A percentile compares a stretch with the other conserved stretches of the same genome.
Conservation (phyloP, 2,797 vertebrate species). For the Caiman crocodilus region DNA sequence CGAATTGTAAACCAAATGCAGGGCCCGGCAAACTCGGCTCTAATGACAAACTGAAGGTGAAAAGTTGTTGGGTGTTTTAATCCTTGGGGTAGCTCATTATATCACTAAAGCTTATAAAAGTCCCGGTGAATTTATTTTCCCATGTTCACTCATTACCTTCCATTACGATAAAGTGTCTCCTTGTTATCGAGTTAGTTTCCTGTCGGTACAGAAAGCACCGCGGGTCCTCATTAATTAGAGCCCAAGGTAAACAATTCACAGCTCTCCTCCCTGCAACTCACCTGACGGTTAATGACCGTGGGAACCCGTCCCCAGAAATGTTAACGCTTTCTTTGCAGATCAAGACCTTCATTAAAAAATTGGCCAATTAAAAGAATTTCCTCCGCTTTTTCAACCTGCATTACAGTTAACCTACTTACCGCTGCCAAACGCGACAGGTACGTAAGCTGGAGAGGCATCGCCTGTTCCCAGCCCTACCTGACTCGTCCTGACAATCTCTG, state of each 20-base stretch:
- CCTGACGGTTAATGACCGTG: neutral
- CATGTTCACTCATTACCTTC: constrained; percentile 13
- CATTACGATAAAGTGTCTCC: constrained; percentile 9
- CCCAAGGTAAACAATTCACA: constrained; percentile 8
- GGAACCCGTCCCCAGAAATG: neutral
- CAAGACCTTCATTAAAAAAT: constrained; percentile 6
- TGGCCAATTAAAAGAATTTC: neutral
- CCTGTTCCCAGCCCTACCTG: neutral
- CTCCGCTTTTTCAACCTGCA: neutral
- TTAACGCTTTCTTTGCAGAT: neutral
- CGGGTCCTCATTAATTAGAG: constrained; percentile 9
- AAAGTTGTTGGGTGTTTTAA: neutral
- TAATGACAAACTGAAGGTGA: constrained; percentile 18
- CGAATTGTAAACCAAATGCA: constrained; percentile 25
- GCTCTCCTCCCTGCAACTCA: neutral
- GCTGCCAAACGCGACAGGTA: neutral
- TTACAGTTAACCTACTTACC: neutral
- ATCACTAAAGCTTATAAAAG: neutral
- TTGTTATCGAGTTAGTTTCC: neutral
- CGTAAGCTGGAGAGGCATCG: neutral
- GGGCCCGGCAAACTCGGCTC: neutral
- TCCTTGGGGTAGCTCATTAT: constrained; percentile 12
- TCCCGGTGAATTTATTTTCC: neutral
- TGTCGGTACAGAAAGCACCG: neutral
- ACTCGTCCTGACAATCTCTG: neutral